Evolutionary conservation across 1,140 invertebrate genomes (phyloP), one percentile per base, ranked within the genome.

Genomic region (Mesaphorura yosii): DNA sequence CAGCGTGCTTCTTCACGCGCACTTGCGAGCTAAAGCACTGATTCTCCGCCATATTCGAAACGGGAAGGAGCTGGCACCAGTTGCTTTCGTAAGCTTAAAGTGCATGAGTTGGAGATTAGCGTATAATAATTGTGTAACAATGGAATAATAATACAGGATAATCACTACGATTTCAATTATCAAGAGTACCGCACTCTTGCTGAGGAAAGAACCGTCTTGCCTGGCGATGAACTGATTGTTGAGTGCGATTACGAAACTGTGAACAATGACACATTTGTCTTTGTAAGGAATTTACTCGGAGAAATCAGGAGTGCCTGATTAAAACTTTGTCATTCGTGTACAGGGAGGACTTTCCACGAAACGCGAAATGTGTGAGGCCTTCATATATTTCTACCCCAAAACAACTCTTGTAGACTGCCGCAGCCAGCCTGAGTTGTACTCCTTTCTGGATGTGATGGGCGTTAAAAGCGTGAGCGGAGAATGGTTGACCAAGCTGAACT

Each of bases 301-400:
- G 10, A 7, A 17, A 17, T 41, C 17, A 10, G 7, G 12, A 46
- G 19, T 7, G 4, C 7, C 17, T 25, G 12, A 48, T 31, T 37
- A 3, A 34, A 37, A n/a, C 14, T 27, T 12, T 15, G 6, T 29
- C 14, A 15, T 10, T 25, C 7, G 6, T 37, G 17, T 34, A 6
- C 29, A 51, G 50, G 86, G 86, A 20, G 86, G 86, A 2, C 85
- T 87, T 67, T 82, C 83, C 0, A 82, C 82, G 0, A 76, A 76
- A 55, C 81, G 88, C 66, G 87, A 90, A 71, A 88, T 88, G 83
- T 90, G 87, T 56, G 67, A 88, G 14, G 81, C 84, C 0, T 88
- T 88, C 64, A 71, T 88, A 0, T 69, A 86, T 1, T 85, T 89
- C 67, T 90, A 89, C 68, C 87, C 87, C 0, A 76, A 81, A 51